These are phyloP conservation scores for Chaetoderma sp. DNA, from an alignment of 2,888 invertebrate species.

Conservation along the genomic window DNA sequence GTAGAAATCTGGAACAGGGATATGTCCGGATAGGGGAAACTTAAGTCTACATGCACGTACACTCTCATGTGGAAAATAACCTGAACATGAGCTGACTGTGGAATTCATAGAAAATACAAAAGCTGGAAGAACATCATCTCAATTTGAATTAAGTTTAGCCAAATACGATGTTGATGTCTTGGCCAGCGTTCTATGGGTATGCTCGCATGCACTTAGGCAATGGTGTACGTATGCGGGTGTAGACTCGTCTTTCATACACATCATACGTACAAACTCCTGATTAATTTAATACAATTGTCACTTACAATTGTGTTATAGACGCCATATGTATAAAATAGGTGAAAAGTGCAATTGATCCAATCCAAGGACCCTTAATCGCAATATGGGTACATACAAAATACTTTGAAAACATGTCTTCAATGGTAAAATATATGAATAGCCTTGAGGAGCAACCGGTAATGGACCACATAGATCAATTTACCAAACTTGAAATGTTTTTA, in stretches of 20 bases:
- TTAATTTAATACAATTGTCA: slow-evolving; percentile 1
- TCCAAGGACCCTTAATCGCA: neutral
- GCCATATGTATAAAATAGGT: neutral
- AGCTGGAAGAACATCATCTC: neutral
- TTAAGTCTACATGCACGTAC: slow-evolving; percentile 2
- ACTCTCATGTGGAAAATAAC: slow-evolving; percentile 4
- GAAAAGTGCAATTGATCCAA: neutral
- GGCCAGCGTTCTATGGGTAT: neutral
- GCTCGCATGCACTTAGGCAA: neutral
- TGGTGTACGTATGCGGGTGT: slow-evolving; percentile 7
- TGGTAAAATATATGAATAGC: neutral
- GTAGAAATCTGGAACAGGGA: too few species aligned
- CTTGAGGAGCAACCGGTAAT: neutral
- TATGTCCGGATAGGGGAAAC: neutral
- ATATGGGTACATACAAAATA: neutral
- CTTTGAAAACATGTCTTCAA: neutral
- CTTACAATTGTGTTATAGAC: neutral
- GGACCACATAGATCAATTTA: neutral
- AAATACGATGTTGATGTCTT: neutral
- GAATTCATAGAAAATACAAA: slow-evolving; percentile 2
- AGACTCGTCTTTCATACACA: too few species aligned
- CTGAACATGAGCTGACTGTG: neutral
- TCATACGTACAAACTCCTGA: too few species aligned
- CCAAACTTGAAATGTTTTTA: neutral
- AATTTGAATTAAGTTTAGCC: neutral